Evolutionary conservation across 2,113 vertebrate genomes (phyloP), one percentile per base, ranked within the genome.

Genomic region (Stercorarius parasiticus): DNA sequence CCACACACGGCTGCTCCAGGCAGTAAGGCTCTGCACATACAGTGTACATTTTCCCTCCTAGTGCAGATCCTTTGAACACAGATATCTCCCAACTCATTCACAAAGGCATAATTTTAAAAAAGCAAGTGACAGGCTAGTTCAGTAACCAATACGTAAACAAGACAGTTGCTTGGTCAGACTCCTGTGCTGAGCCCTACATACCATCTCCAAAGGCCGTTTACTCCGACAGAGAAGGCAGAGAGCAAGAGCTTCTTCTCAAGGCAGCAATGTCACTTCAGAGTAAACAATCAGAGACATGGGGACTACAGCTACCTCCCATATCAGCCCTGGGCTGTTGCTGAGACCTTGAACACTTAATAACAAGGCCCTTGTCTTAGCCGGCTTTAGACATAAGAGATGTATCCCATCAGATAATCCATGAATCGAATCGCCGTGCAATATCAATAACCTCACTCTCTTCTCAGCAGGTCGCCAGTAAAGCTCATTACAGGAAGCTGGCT

Each of bases 401-500:
- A 77, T 86, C 91, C 92, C 88, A 95, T 97, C 96, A 96, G 95
- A 96, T 96, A 93, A 94, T 61, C 34, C 64, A 36, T 2, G 19
- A 65, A 81, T 79, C 56, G 20, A n/a, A n/a, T n/a, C n/a, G 11
- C 69, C 0, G 13, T 62, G 88, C 53, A 6, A 23, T 15, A 50
- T 66, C 89, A 90, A 34, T 56, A 82, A 40, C 62, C 74, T 74
- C 58, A 20, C n/a, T 85, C 62, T 92, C 85, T 79, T 67, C 89
- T 90, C 82, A 10, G 76, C 0, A n/a, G 53, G 82, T 82, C 8
- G 59, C 73, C 94, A 89, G 74, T 15, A 76, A 34, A 93, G 92
- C 50, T 96, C 82, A 98, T 99, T 98, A 98, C 98, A 98, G 98
- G 98, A 98, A 98, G 98, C 94, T 96, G 82, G 97, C 97, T 53